These are phyloP conservation scores for Nebria brevicollis DNA, from an alignment of 2,888 invertebrate genomes.

Conservation along the genomic window DNA sequence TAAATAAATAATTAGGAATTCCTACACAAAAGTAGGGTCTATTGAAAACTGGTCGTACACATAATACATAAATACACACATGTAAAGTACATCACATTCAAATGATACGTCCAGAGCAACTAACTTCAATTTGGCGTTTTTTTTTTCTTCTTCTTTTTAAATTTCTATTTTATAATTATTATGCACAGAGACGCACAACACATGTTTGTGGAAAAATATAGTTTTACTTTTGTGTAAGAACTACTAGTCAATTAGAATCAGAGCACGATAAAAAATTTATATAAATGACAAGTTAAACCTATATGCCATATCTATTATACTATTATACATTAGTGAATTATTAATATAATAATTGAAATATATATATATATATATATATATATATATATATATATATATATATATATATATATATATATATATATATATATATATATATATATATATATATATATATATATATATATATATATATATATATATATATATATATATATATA, in stretches of 20 bases:
- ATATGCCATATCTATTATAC: slow-evolving; percentile 42
- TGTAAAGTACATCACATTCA: background rate
- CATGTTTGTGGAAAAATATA: slow-evolving; percentile 45
- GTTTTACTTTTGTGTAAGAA: slow-evolving; percentile 44
- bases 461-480: slow-evolving; percentile 48
- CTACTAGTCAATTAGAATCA: slow-evolving; percentile 41
- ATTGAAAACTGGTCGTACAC: slow-evolving; percentile 30
- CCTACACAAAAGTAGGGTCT: slow-evolving; percentile 38
- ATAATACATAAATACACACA: slow-evolving; percentile 12
- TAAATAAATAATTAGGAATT: slow-evolving; percentile 21
- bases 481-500: slow-evolving; percentile 7
- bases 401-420: too few relatives aligned
- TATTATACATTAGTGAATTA: slow-evolving; percentile 43
- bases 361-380: too few relatives aligned
- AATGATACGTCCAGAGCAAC: background rate
- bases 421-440: slow-evolving; percentile 47
- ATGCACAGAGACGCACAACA: slow-evolving; percentile 31
- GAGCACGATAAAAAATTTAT: slow-evolving; percentile 43
- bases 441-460: slow-evolving; percentile 57
- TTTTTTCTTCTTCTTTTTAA: background rate
- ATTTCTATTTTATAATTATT: background rate
- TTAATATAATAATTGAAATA: slow-evolving; percentile 44
- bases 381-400: too few relatives aligned
- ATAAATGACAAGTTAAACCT: slow-evolving; percentile 43
- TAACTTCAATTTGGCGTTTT: background rate